Conservation (phyloP, 2,113 vertebrate species). For the Lepus europaeus region DNA sequence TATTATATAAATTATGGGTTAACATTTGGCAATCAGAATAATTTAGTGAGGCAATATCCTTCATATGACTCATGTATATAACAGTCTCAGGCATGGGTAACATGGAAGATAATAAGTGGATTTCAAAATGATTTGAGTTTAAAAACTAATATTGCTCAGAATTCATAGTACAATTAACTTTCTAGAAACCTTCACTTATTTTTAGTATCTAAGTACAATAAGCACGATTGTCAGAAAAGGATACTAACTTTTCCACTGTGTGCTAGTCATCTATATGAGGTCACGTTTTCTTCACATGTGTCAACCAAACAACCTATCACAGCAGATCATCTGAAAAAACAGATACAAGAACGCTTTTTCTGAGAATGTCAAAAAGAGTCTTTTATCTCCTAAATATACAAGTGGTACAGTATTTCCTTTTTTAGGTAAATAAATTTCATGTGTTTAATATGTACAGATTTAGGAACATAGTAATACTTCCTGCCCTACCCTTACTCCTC, state of each 20-base stretch:
- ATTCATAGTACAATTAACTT: neutral
- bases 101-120: neutral
- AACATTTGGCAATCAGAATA: neutral
- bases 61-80: neutral
- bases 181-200: neutral
- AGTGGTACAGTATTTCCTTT: too few relatives aligned
- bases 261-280: neutral
- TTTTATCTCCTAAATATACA: too few relatives aligned
- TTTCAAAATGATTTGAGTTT: neutral
- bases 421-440: too few relatives aligned
- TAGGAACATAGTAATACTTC: too few relatives aligned
- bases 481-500: too few relatives aligned
- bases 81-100: neutral
- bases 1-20: neutral
- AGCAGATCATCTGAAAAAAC: neutral
- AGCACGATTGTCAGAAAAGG: constrained; percentile 1
- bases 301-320: neutral
- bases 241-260: neutral
- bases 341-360: neutral
- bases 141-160: neutral
- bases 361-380: too few relatives aligned
- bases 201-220: neutral
- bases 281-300: neutral
- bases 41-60: neutral
- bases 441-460: too few relatives aligned